These are phyloP conservation scores for Probosciger aterrimus DNA, from an alignment of 2,113 vertebrate species.

Conservation along the genomic window DNA sequence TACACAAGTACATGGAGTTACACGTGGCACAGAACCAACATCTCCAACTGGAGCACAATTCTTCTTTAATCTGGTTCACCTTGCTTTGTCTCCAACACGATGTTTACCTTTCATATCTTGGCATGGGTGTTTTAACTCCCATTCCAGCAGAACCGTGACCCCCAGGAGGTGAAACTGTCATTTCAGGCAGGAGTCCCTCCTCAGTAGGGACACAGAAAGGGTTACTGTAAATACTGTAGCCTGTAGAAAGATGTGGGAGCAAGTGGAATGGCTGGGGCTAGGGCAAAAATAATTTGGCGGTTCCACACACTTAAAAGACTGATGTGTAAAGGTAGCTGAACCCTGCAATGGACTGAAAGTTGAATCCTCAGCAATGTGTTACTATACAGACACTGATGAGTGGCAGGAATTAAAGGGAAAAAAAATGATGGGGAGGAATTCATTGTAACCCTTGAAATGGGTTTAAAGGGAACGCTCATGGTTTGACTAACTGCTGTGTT, in stretches of 20 bases:
- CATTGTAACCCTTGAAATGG: not conserved
- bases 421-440: not conserved
- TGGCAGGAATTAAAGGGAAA: not conserved
- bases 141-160: not conserved
- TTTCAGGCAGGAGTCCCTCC: not conserved
- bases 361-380: not conserved
- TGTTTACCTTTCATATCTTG: not conserved
- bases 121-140: not conserved
- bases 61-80: not conserved
- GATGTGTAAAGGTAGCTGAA: not conserved
- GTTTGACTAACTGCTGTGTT: not conserved
- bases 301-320: not conserved
- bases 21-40: not conserved
- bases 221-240: not conserved
- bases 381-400: not conserved
- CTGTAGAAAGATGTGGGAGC: not conserved
- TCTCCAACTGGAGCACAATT: not conserved
- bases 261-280: not conserved
- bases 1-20: not conserved
- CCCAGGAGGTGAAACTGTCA: not conserved
- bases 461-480: not conserved
- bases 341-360: not conserved
- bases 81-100: not conserved
- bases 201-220: not conserved
- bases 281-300: not conserved